Evolutionary conservation across 2,113 vertebrate species (phyloP).

Genomic region (Misgurnus anguillicaudatus): DNA sequence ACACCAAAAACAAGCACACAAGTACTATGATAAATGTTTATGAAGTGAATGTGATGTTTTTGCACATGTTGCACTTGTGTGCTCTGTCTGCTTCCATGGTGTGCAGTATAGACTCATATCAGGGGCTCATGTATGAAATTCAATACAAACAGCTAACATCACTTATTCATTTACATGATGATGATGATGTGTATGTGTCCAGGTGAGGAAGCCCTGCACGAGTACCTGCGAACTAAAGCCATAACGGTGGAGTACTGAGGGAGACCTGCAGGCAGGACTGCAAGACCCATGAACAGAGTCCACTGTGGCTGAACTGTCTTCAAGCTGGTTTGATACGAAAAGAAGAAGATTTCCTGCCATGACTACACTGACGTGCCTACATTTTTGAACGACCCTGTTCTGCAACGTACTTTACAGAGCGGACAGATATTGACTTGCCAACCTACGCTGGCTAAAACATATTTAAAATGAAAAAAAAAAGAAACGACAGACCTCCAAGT

Average conservation of each 20-base stretch:
- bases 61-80: too few relatives aligned
- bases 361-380: constrained; percentile 56
- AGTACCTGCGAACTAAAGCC: constrained; percentile 96
- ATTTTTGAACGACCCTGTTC: constrained; percentile 38
- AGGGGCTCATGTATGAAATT: too few relatives aligned
- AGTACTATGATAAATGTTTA: too few relatives aligned
- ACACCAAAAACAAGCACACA: too few relatives aligned
- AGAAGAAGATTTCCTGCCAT: constrained; percentile 35
- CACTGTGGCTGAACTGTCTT: not conserved
- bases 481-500: not conserved
- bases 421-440: not conserved
- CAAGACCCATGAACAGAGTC: not conserved
- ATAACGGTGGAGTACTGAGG: constrained; percentile 91
- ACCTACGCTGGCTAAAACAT: not conserved
- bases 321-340: constrained; percentile 24
- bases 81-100: too few relatives aligned
- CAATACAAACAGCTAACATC: too few relatives aligned
- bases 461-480: not conserved
- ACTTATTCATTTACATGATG: not conserved
- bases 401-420: constrained; percentile 16
- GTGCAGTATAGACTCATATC: too few relatives aligned
- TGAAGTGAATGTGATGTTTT: too few relatives aligned
- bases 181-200: constrained; percentile 5
- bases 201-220: constrained; percentile 94
- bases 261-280: not conserved